A percentile compares a stretch with the other conserved stretches of the same genome.
phyloP scores from a whole-genome alignment of 2,113 vertebrate genomes.

The Emydura subglobosa region DNA sequence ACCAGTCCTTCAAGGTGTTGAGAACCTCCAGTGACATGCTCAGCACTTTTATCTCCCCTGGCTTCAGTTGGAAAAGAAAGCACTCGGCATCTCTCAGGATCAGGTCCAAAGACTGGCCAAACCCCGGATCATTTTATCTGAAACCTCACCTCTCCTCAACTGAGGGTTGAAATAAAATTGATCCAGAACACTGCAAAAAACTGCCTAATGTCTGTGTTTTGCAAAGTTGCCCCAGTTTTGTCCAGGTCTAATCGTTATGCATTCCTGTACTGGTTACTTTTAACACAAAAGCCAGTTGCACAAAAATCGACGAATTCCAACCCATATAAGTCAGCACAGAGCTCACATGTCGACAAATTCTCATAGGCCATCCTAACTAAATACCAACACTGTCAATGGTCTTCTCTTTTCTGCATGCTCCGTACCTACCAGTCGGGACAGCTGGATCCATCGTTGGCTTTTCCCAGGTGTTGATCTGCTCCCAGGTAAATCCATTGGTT shows the following conservation, averaged over 20 bases:
- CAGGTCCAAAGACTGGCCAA: not conserved
- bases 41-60: not conserved
- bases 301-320: not conserved
- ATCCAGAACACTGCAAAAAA: not conserved
- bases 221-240: not conserved
- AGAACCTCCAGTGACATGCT: not conserved
- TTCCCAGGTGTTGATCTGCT: constrained; percentile 97
- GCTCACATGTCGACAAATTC: not conserved
- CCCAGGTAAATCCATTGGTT: constrained; percentile 97
- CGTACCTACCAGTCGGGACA: constrained; percentile 89
- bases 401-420: accelerated
- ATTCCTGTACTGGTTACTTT: not conserved
- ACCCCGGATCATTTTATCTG: accelerated
- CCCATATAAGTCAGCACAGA: not conserved
- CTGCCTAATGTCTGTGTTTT: accelerated
- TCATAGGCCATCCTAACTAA: not conserved
- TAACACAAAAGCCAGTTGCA: not conserved
- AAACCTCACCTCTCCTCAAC: not conserved
- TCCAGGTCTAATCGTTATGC: not conserved
- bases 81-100: not conserved
- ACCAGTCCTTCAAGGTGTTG: not conserved
- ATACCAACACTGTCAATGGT: not conserved
- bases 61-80: not conserved
- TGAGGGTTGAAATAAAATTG: not conserved
- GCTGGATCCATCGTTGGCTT: constrained; percentile 91